These are phyloP conservation scores for Pygocentrus nattereri DNA, from an alignment of 2,797 vertebrate species.

Conservation along the genomic window DNA sequence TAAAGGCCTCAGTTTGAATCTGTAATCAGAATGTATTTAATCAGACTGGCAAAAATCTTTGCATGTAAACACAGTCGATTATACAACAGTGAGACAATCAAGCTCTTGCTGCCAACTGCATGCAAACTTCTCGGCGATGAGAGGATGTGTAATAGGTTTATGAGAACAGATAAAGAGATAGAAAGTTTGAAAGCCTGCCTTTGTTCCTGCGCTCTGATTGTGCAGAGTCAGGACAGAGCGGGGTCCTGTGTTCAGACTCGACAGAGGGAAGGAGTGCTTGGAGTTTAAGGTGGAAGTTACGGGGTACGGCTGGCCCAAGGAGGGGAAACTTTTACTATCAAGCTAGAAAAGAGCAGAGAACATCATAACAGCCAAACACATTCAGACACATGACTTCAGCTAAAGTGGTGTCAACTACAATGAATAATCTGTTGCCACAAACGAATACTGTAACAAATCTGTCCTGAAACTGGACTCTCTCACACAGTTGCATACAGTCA, in stretches of 20 bases:
- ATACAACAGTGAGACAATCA: no score
- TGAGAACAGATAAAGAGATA: background rate
- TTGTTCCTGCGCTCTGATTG: slow-evolving; percentile 70
- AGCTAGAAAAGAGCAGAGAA: slow-evolving; percentile 68
- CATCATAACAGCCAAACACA: background rate
- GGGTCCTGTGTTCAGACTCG: slow-evolving; percentile 57
- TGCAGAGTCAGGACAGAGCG: slow-evolving; percentile 55
- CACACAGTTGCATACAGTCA: no score
- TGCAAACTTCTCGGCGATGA: background rate
- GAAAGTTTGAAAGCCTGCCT: slow-evolving; percentile 66
- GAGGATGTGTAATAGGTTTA: background rate
- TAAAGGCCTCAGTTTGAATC: no score
- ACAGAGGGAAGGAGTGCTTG: slow-evolving; percentile 70
- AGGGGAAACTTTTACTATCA: slow-evolving; percentile 74
- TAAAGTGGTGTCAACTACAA: background rate
- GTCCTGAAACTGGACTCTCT: no score
- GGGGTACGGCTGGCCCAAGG: slow-evolving; percentile 75
- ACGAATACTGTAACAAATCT: no score
- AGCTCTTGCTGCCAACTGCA: background rate
- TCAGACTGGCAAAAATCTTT: no score
- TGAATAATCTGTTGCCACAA: no score
- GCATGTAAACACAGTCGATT: no score
- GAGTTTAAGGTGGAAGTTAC: slow-evolving; percentile 76
- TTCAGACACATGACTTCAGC: background rate
- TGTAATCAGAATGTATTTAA: no score